A percentile compares a stretch with the other conserved stretches of the same genome.
Evolutionary conservation across 2,797 vertebrate species (phyloP).

Genomic region (Poliocrania exsul): DNA sequence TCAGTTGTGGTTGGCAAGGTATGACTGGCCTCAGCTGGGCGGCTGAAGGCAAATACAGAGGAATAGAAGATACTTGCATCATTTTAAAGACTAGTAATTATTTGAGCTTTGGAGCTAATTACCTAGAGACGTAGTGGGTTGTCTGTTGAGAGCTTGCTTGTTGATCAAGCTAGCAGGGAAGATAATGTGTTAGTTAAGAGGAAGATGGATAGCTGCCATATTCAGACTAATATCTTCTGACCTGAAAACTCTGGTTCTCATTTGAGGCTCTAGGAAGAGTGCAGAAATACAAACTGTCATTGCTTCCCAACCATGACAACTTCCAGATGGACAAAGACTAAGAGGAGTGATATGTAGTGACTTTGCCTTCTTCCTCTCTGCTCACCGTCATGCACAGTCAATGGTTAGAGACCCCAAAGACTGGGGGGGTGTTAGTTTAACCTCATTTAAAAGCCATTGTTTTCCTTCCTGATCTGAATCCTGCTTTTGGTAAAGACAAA

Average conservation of each 20-base stretch:
- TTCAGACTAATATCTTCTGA: background rate
- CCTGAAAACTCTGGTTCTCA: background rate
- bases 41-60: background rate
- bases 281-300: background rate
- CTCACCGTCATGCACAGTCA: accelerated
- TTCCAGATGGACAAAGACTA: background rate
- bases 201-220: background rate
- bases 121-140: background rate
- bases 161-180: background rate
- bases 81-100: background rate
- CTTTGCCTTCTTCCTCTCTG: background rate
- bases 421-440: background rate
- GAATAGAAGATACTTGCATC: background rate
- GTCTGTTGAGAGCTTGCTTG: background rate
- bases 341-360: background rate
- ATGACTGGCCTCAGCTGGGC: background rate
- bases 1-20: background rate
- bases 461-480: background rate
- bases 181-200: background rate
- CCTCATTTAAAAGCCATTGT: background rate
- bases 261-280: background rate
- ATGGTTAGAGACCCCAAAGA: background rate
- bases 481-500: background rate
- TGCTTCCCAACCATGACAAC: background rate
- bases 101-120: background rate